Evolutionary conservation across 2,888 invertebrate species (phyloP).

Genomic region (Ennomos quercinarius): DNA sequence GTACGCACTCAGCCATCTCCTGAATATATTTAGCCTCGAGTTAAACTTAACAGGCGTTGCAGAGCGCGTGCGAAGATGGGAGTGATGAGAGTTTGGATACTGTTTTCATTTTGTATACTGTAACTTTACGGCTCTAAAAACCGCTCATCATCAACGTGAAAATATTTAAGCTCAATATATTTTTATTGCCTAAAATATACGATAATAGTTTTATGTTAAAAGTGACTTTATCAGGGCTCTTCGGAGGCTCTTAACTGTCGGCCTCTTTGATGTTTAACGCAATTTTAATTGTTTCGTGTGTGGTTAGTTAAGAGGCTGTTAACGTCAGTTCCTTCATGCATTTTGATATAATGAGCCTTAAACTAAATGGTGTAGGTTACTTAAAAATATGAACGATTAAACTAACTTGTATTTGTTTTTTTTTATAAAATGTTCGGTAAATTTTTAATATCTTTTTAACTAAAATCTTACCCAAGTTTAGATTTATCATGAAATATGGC

Average conservation of each 20-base stretch:
- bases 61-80: neutral
- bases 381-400: no score
- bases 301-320: constrained; percentile 41
- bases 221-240: constrained; percentile 62
- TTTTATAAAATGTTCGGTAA: no score
- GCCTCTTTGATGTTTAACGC: constrained; percentile 59
- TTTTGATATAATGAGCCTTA: constrained; percentile 13
- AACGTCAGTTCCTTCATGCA: constrained; percentile 26
- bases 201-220: constrained; percentile 71
- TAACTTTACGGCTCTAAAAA: constrained; percentile 43
- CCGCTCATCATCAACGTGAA: constrained; percentile 64
- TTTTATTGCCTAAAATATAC: constrained; percentile 69
- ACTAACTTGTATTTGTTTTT: no score
- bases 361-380: no score
- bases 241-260: constrained; percentile 58
- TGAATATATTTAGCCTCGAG: no score
- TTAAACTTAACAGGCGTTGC: neutral
- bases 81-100: constrained; percentile 19
- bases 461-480: neutral
- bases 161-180: constrained; percentile 76
- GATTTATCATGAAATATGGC: neutral
- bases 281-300: constrained; percentile 55
- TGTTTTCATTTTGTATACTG: constrained; percentile 27
- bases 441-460: no score
- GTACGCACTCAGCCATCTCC: no score